phyloP scores from a whole-genome alignment of 2,797 vertebrate genomes.

The Tamandua tetradactyla region DNA sequence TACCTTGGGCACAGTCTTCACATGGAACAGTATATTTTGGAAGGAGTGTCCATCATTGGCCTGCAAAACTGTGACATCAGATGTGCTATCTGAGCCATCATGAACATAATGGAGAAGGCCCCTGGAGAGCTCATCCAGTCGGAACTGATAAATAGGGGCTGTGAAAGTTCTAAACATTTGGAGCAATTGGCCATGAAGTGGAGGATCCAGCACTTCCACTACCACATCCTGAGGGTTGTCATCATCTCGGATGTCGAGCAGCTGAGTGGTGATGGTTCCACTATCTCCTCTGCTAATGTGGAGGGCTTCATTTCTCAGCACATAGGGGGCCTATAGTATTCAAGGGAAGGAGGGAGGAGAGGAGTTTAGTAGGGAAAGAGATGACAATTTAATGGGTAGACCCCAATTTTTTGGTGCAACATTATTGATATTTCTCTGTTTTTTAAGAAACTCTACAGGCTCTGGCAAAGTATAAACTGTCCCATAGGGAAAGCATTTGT shows the following conservation, averaged over 20 bases:
- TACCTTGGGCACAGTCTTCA: slow-evolving; percentile 90
- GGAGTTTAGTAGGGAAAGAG: background rate
- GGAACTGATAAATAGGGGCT: slow-evolving; percentile 81
- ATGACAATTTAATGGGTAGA: background rate
- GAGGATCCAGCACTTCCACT: slow-evolving; percentile 89
- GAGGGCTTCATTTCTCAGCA: slow-evolving; percentile 88
- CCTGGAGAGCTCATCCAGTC: slow-evolving; percentile 87
- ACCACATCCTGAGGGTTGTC: slow-evolving; percentile 93
- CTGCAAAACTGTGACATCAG: slow-evolving; percentile 90
- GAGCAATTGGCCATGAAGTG: slow-evolving; percentile 88
- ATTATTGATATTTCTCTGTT: background rate
- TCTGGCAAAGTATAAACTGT: background rate
- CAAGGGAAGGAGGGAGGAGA: background rate
- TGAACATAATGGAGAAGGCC: slow-evolving; percentile 92
- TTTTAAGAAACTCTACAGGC: background rate
- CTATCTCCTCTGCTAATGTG: slow-evolving; percentile 84
- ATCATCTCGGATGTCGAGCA: slow-evolving; percentile 90
- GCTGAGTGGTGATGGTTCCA: slow-evolving; percentile 83
- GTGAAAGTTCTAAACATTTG: slow-evolving; percentile 81
- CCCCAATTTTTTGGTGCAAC: background rate
- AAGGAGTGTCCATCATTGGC: slow-evolving; percentile 93
- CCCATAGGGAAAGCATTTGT: background rate
- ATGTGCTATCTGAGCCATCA: slow-evolving; percentile 85
- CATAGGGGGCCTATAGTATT: slow-evolving; percentile 87
- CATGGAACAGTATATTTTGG: slow-evolving; percentile 90